Base-by-base conservation (phyloP, 53 echinoderm and acorn worm species). In the Holothuria leucospilota region DNA sequence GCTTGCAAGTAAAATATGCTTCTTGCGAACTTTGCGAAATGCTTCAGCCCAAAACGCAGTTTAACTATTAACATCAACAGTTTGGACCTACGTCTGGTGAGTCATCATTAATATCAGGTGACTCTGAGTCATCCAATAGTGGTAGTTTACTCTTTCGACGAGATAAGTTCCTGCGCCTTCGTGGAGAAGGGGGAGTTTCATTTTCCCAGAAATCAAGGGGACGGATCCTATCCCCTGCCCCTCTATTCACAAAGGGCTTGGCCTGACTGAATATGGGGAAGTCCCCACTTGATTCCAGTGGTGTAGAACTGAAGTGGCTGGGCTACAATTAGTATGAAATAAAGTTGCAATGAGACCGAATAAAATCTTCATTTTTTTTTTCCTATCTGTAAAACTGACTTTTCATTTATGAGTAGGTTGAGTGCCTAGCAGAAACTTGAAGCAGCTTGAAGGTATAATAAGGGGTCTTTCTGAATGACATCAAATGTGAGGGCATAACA, bases 191-290 rank as follows among this genome's bases (percentile, higher is more conserved):
- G 25, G 77, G 51, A n/a, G 9, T 56, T n/a, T 39, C 72, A 8
- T 59, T 26, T 39, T 80, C 80, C 80, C 80, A 80, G 80, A 80
- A 80, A 34, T 80, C 80, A 58, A 80, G 56, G 16, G 80, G 80
- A 6, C 60, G 80, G 38, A 80, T 80, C 61, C 80, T 59, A 38
- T 80, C 80, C 2, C 80, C 80, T 25, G 80, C 80, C 30, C 60
- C 80, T 11, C 39, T 75, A 26, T 46, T 75, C 75, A 75, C 20
- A 20, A 49, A 42, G 29, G 61, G 30, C 28, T 59, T 78, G 21
- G 58, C 80, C 38, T 80, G 80, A 80, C 80, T 80, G 80, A 80
- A 80, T 20, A 80, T 80, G 59, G 78, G 78, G 59, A 58, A 13
- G 41, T 52, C 52, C 9, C 75, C 75, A 13, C 26, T 49, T 24